phyloP scores from a whole-genome alignment of 2,888 invertebrate genomes.

The Drosophila cognata region DNA sequence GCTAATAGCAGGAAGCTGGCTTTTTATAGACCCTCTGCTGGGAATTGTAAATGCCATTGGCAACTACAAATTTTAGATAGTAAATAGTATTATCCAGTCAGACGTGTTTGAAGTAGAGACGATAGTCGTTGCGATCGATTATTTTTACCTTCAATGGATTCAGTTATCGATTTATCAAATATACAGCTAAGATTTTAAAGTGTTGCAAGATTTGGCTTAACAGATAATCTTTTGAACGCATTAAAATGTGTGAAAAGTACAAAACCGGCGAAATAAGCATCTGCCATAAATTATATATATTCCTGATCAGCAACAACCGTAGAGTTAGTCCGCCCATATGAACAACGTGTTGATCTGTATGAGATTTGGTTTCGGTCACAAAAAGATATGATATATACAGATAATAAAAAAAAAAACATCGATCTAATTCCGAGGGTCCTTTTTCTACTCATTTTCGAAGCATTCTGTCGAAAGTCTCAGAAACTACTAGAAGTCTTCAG shows the following conservation, averaged over 20 bases:
- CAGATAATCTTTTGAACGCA: background rate
- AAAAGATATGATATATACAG: no score
- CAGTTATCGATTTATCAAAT: background rate
- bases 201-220: background rate
- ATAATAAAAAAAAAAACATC: no score
- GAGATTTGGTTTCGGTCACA: no score
- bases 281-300: no score
- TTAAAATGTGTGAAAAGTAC: background rate
- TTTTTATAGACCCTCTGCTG: background rate
- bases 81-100: background rate
- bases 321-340: no score
- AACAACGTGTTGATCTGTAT: no score
- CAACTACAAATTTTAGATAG: background rate
- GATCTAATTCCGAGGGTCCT: no score
- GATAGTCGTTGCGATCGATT: background rate
- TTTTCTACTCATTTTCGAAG: background rate
- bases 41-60: background rate
- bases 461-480: background rate
- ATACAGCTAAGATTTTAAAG: background rate
- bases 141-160: background rate
- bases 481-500: background rate
- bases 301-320: no score
- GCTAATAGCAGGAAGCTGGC: background rate
- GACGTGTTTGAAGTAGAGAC: no score
- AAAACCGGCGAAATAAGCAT: no score